A percentile compares a stretch with the other conserved stretches of the same genome.
These are phyloP conservation scores for Torymus auratus DNA, from an alignment of 2,888 invertebrate species.

Conservation along the genomic window DNA sequence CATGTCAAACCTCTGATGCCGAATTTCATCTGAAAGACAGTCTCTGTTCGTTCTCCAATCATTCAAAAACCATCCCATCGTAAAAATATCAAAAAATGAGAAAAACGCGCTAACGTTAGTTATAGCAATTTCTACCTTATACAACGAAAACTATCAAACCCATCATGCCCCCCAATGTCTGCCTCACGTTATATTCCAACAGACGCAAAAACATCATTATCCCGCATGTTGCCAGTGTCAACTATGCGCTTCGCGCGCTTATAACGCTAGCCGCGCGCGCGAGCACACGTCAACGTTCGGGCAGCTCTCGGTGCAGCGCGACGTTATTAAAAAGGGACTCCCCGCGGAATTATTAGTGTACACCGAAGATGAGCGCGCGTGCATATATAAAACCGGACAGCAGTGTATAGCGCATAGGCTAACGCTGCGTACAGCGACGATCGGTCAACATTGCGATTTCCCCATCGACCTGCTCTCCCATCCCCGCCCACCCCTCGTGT, in stretches of 20 bases:
- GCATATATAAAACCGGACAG: constrained; percentile 49
- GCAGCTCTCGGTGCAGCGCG: background rate
- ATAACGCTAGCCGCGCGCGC: too few relatives aligned
- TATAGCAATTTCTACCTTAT: too few relatives aligned
- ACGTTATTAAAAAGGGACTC: constrained; percentile 49
- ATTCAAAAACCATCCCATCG: too few relatives aligned
- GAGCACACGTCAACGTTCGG: too few relatives aligned
- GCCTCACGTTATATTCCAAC: too few relatives aligned
- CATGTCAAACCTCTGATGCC: too few relatives aligned
- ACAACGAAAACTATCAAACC: too few relatives aligned
- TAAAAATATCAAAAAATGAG: too few relatives aligned
- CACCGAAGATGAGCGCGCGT: constrained; percentile 53
- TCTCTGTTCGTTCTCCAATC: too few relatives aligned
- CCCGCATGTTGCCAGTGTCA: constrained; percentile 24
- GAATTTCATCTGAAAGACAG: too few relatives aligned
- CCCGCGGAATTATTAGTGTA: constrained; percentile 54
- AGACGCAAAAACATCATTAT: constrained; percentile 22
- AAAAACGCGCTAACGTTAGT: too few relatives aligned
- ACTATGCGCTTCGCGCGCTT: background rate
- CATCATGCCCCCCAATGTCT: too few relatives aligned
- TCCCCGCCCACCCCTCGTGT: constrained; percentile 47
- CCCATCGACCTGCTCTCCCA: constrained; percentile 34
- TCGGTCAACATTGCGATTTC: constrained; percentile 52
- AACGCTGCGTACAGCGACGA: constrained; percentile 6
- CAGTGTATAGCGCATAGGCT: background rate